Evolutionary conservation across 2,888 invertebrate species (phyloP), one percentile per base, ranked within the genome.

Genomic region (Drosophila nr. fundita): DNA sequence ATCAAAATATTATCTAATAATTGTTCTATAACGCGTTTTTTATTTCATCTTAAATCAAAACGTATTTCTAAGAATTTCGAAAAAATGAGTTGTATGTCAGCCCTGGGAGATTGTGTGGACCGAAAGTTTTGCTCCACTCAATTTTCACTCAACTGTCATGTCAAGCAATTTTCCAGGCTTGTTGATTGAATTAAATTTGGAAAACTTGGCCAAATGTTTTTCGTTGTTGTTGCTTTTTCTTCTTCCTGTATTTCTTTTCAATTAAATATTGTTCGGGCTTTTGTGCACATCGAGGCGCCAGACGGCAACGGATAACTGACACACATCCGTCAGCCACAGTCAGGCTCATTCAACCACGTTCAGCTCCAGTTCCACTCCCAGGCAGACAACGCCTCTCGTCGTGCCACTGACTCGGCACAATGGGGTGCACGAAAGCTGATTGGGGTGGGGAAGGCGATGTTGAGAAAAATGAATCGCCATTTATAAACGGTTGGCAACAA

Each of bases 121-220:
- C 5, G 27, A 66, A 66, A 68, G 60, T 61, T 76, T 71, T 38
- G 18, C 58, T 40, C 21, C 66, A 63, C 76, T 78, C 74, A 69
- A 83, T 73, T 87, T 83, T 75, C 68, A 68, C 48, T 77, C 67
- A 58, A 65, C 70, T 68, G 71, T 62, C 69, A 64, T 75, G 80
- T 61, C 63, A 57, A 52, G 66, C 73, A 65, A 78, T 68, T 68
- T 72, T 67, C 45, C 40, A 49, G 49, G 70, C 45, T 65, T 76
- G 66, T 78, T 82, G 83, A 91, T 91, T 89, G 82, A 87, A 83
- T 84, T 86, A 71, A 83, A 74, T 79, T 82, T 76, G 36, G 30
- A 78, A 76, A 81, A 81, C 68, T 85, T 83, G 76, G 45, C 48
- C 63, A 80, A 76, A 80, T 66, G 54, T 60, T 71, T 63, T 30